phyloP scores from a whole-genome alignment of 2,797 vertebrate species.

The Ateles fusciceps region DNA sequence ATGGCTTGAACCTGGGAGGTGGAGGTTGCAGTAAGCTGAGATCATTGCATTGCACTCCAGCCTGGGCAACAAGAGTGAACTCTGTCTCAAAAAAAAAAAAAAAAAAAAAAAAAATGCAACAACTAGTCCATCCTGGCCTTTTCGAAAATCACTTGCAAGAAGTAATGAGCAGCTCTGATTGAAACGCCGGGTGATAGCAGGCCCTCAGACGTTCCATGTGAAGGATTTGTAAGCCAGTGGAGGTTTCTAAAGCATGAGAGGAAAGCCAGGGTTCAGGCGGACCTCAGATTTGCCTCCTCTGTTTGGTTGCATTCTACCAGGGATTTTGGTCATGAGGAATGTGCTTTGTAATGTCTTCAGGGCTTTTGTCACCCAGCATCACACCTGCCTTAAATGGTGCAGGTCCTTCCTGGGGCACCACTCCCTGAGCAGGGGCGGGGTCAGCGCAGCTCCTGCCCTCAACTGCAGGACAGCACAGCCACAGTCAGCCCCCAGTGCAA shows the following conservation, averaged over 20 bases:
- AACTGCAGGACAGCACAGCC: accelerated
- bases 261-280: background rate
- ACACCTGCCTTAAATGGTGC: background rate
- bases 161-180: background rate
- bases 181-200: background rate
- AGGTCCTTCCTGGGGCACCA: background rate
- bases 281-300: background rate
- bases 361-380: background rate
- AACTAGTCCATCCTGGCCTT: background rate
- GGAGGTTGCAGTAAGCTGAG: too few relatives aligned
- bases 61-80: too few relatives aligned
- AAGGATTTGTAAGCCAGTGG: background rate
- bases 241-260: background rate
- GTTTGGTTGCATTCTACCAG: background rate
- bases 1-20: too few relatives aligned
- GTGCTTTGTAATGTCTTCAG: background rate
- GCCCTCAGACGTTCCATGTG: background rate
- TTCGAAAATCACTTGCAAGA: background rate
- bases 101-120: background rate
- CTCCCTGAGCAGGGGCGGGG: background rate
- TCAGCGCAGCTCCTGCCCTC: too few relatives aligned
- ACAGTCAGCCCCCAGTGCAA: background rate
- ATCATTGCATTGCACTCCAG: too few relatives aligned
- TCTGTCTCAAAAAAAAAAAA: too few relatives aligned
- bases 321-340: background rate